Base-by-base conservation (phyloP, 2,888 invertebrate genomes). In the Acrobasis repandana region DNA sequence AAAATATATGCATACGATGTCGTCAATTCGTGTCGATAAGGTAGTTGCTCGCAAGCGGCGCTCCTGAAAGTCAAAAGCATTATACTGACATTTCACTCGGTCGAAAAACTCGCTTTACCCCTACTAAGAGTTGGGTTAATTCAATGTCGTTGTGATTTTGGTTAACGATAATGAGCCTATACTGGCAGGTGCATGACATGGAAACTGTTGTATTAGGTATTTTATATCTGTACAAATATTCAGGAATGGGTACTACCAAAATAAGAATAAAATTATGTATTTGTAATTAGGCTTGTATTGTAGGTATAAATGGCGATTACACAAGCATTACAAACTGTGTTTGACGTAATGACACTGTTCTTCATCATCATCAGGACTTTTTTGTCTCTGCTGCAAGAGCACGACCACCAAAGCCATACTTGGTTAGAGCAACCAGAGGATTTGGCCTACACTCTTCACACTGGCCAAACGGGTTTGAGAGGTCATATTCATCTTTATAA, bases 1-100 rank as follows among this genome's bases (percentile, higher is more conserved):
- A 28, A 5, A 28, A 28, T 6, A 28, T 6, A 28, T 28, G 28
- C 28, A 28, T 28, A 28, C 28, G 0, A 6, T 28, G 28, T 28
- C 28, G 28, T 28, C 28, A 28, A 28, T 8, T 28, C 28, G 6
- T 28, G 6, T 28, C 28, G 28, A 28, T 28, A 8, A 8, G 28
- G 28, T 28, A 28, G 14, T n/a, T 43, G 43, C n/a, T 38, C 43
- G 3, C 43, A 72, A 70, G 50, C 66, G 62, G 63, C 69, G 69
- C 18, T 48, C 11, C 5, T 16, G 49, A 49, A 28, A 58, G 38
- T 49, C 49, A 49, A 58, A 34, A 36, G 58, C 49, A 49, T 36
- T 16, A 48, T 48, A 46, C 16, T 49, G 38, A 58, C 58, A 58
- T 58, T 50, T 58, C 34, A 36, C 36, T 58, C 54, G 8, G n/a